Conservation (phyloP, 2,797 vertebrate genomes). For the Thaleichthys pacificus region DNA sequence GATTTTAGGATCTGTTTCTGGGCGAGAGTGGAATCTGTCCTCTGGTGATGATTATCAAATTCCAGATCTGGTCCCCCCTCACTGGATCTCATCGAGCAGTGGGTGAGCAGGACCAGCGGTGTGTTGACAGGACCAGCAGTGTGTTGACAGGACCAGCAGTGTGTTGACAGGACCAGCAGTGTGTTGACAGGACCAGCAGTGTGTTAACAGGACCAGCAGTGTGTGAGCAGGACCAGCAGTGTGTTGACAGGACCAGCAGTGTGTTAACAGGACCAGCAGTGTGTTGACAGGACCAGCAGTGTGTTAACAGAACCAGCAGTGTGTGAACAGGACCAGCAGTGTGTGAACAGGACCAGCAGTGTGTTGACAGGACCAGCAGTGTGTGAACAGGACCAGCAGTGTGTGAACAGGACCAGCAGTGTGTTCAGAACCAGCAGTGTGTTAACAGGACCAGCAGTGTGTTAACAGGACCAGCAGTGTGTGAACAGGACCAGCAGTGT, state of each 20-base stretch:
- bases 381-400: neutral
- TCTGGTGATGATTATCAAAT: slow-evolving; percentile 4
- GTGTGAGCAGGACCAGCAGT: too few species aligned
- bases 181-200: too few species aligned
- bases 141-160: neutral
- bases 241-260: too few species aligned
- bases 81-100: neutral
- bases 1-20: neutral
- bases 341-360: too few species aligned
- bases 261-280: too few species aligned
- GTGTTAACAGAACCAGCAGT: too few species aligned
- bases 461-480: neutral
- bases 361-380: neutral
- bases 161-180: neutral
- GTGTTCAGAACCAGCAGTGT: too few species aligned
- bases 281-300: too few species aligned
- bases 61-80: neutral
- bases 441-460: neutral
- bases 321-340: too few species aligned
- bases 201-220: too few species aligned
- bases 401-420: too few species aligned
- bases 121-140: too few species aligned
- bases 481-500: neutral
- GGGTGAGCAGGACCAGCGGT: neutral
- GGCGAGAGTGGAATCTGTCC: neutral